phyloP scores from a whole-genome alignment of 1,140 invertebrate genomes.

The Aphaenogaster rudis region DNA sequence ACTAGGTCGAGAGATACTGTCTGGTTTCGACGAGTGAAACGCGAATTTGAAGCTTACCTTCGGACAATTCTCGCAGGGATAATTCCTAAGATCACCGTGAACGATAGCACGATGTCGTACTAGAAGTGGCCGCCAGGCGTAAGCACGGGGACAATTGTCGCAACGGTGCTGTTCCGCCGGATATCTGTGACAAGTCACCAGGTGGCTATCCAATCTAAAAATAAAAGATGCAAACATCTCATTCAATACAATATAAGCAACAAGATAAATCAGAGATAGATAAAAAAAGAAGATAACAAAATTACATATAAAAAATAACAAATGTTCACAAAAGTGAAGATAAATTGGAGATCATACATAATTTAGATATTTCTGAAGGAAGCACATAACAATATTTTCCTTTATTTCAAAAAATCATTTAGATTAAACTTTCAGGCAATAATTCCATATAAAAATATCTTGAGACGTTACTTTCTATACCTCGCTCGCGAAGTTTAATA shows the following conservation, averaged over 20 bases:
- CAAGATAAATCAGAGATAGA: not conserved
- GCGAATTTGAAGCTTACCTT: slow-evolving; percentile 88
- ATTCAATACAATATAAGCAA: not conserved
- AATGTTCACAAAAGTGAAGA: not conserved
- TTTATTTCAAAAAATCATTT: not conserved
- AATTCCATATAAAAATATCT: not conserved
- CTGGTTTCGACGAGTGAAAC: not conserved
- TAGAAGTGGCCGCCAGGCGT: slow-evolving; percentile 93
- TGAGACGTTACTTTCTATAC: not conserved
- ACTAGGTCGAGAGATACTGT: slow-evolving; percentile 63
- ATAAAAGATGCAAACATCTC: not conserved
- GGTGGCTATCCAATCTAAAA: slow-evolving; percentile 94
- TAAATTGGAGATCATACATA: not conserved
- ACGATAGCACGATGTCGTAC: slow-evolving; percentile 93
- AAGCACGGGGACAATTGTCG: slow-evolving; percentile 94
- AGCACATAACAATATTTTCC: not conserved
- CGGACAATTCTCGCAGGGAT: slow-evolving; percentile 97
- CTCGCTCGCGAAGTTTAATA: not conserved
- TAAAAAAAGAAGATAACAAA: not conserved
- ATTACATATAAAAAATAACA: not conserved
- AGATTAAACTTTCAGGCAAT: not conserved
- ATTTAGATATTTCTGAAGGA: not conserved
- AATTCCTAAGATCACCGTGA: slow-evolving; percentile 93
- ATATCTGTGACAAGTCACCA: slow-evolving; percentile 92
- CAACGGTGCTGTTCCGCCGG: slow-evolving; percentile 93